phyloP scores from a whole-genome alignment of 2,888 invertebrate species.

The Epistrophe eligans region DNA sequence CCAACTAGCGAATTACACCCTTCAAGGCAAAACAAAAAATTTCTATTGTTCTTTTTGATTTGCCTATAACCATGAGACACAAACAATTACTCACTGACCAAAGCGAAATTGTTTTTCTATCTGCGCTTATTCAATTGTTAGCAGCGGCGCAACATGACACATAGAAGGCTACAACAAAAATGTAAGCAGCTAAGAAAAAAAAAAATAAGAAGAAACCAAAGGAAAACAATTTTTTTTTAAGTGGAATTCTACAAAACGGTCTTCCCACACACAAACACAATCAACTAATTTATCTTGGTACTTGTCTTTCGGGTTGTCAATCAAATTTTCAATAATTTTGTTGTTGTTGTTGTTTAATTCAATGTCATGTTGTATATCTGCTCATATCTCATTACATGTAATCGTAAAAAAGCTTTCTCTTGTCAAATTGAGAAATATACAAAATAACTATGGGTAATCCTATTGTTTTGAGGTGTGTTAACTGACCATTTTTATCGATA shows the following conservation, averaged over 20 bases:
- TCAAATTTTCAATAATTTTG: slow-evolving; percentile 47
- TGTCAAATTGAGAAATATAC: slow-evolving; percentile 41
- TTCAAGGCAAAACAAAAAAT: slow-evolving; percentile 30
- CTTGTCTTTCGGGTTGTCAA: slow-evolving; percentile 72
- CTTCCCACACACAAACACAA: slow-evolving; percentile 60
- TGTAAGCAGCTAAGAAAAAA: not conserved
- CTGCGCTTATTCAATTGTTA: slow-evolving; percentile 55
- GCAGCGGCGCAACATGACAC: slow-evolving; percentile 49
- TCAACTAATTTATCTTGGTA: slow-evolving; percentile 71
- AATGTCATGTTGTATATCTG: slow-evolving; percentile 4
- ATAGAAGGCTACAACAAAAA: slow-evolving; percentile 40
- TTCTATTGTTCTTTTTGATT: slow-evolving; percentile 38
- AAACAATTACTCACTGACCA: slow-evolving; percentile 56
- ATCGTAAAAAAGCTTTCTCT: slow-evolving; percentile 51
- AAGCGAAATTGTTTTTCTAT: slow-evolving; percentile 57
- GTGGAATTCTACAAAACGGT: slow-evolving; percentile 62
- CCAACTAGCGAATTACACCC: slow-evolving; percentile 66
- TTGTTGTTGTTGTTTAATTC: not conserved
- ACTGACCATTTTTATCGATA: slow-evolving; percentile 53
- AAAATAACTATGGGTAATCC: slow-evolving; percentile 32
- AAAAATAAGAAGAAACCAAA: slow-evolving; percentile 1
- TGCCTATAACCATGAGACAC: slow-evolving; percentile 7
- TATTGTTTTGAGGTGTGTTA: slow-evolving; percentile 41
- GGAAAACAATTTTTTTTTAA: slow-evolving; percentile 10
- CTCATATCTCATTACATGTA: slow-evolving; percentile 52